A percentile compares a stretch with the other conserved stretches of the same genome.
phyloP scores from a whole-genome alignment of 1,140 invertebrate genomes.

The Drosophila sp. region DNA sequence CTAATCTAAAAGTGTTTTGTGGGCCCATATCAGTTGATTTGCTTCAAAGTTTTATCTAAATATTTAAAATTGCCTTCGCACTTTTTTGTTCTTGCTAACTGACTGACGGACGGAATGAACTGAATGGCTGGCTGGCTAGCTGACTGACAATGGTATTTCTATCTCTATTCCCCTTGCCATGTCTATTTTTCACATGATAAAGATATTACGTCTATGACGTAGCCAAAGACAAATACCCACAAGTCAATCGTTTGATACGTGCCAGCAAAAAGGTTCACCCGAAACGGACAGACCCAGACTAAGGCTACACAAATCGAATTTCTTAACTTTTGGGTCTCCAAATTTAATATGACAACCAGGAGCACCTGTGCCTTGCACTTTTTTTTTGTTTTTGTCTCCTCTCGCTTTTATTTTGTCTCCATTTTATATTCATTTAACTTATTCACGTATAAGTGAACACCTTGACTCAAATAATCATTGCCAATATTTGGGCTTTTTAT shows the following conservation, averaged over 20 bases:
- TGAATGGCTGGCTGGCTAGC: not conserved
- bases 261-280: slow-evolving; percentile 33
- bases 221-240: slow-evolving; percentile 47
- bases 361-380: slow-evolving; percentile 27
- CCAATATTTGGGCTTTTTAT: slow-evolving; percentile 77
- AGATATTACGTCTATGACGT: slow-evolving; percentile 33
- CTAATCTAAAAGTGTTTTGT: slow-evolving; percentile 66
- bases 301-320: slow-evolving; percentile 42
- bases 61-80: slow-evolving; percentile 74
- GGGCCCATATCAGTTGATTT: slow-evolving; percentile 67
- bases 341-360: slow-evolving; percentile 51
- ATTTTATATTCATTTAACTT: slow-evolving; percentile 48
- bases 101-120: not conserved
- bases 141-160: slow-evolving; percentile 39
- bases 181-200: slow-evolving; percentile 31
- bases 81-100: slow-evolving; percentile 1
- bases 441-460: slow-evolving; percentile 56
- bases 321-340: slow-evolving; percentile 36
- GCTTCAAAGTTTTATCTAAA: slow-evolving; percentile 72
- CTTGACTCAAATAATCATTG: slow-evolving; percentile 77
- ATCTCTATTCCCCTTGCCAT: slow-evolving; percentile 34
- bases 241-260: slow-evolving; percentile 58
- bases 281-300: not conserved
- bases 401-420: not conserved
- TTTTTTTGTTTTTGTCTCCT: not conserved